Conservation (phyloP, 2,797 vertebrate genomes). For the Rhynchonycteris naso region DNA sequence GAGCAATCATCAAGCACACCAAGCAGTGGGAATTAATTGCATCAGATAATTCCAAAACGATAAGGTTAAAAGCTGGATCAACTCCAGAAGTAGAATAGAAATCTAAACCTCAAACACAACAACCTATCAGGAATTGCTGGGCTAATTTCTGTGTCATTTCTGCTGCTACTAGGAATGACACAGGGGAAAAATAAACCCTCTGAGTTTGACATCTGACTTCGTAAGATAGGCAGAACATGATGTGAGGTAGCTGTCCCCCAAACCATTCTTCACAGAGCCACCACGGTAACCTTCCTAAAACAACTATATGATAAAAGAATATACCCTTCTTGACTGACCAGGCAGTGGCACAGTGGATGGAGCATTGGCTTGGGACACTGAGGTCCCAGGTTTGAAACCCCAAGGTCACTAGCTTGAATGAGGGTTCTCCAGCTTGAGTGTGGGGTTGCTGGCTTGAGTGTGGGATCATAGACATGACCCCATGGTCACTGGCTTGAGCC, state of each 20-base stretch:
- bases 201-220: not conserved
- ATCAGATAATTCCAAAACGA: constrained; percentile 2
- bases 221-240: not conserved
- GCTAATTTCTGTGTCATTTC: not conserved
- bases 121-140: not conserved
- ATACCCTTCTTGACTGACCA: not conserved
- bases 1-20: not conserved
- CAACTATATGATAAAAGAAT: not conserved
- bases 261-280: not conserved
- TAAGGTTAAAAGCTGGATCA: not conserved
- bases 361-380: too few relatives aligned
- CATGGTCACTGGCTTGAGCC: too few relatives aligned
- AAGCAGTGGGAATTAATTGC: not conserved
- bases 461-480: too few relatives aligned
- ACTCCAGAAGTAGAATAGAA: not conserved
- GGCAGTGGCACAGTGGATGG: too few relatives aligned
- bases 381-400: too few relatives aligned
- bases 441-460: too few relatives aligned
- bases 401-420: too few relatives aligned
- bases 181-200: not conserved
- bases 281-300: not conserved
- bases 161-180: not conserved
- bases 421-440: too few relatives aligned
- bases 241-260: not conserved
- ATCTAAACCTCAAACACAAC: not conserved